Evolutionary conservation across 1,140 invertebrate species (phyloP), one percentile per base, ranked within the genome.

Genomic region (Drosophila busckii): DNA sequence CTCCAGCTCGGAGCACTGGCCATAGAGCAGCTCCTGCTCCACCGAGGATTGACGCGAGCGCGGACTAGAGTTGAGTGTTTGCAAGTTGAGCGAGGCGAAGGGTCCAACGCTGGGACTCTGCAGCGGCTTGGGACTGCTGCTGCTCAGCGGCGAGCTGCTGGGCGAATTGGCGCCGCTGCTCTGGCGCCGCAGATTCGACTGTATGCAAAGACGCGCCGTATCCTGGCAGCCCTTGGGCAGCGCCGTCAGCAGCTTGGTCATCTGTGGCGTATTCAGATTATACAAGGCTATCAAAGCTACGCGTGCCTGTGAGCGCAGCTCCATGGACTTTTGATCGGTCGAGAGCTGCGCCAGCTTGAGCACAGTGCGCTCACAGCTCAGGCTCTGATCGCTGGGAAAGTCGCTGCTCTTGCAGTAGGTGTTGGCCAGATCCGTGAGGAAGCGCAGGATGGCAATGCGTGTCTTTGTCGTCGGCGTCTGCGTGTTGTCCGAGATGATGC

Each of bases 381-480:
- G 70, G 50, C 89, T 86, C 71, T 90, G 64, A 59, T 89, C 37
- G 1, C 86, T 85, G 4, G 89, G 88, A 28, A 90, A 85, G 8
- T 88, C 88, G 38, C 85, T 87, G 23, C 88, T 88, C 22, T 89
- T 88, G 80, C 89, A 89, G 70, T 90, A 90, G 34, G 89, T 87
- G 53, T 89, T 88, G 59, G 92, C 92, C 12, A 96, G 88, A 65
- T 93, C 91, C 1, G 91, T 92, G 12, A 96, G 89, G 87, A 94
- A 96, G 26, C 90, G 91, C 13, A 96, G 87, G 26, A 92, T 93
- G 15, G 93, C 92, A 49, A 93, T 89, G 86, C 94, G 94, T 16
- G 96, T 95, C 85, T 94, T 95, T 0, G 92, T 90, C 70, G 95
- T 97, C 1, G 95, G 96, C 7, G 95, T 96, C 87, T 98, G 95